A percentile compares a stretch with the other conserved stretches of the same genome.
Conservation (phyloP, 2,113 vertebrate genomes). For the Uria aalge region DNA sequence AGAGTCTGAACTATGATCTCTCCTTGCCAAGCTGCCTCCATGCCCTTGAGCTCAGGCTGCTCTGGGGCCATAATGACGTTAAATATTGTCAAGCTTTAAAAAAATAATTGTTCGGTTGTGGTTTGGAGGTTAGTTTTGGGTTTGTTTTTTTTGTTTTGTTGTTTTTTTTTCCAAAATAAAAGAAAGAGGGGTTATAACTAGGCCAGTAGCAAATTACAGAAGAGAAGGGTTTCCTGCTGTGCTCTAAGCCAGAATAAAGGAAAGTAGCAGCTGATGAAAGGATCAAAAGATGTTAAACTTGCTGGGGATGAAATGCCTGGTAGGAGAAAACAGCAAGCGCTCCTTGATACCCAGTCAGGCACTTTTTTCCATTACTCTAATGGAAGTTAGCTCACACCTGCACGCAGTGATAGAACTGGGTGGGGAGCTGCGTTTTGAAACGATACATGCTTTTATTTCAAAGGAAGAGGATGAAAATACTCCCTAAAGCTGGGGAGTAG, state of each 20-base stretch:
- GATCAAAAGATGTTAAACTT: background rate
- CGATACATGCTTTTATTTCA: rapidly evolving
- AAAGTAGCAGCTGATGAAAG: background rate
- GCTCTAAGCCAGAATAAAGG: background rate
- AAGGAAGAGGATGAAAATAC: background rate
- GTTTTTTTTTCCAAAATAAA: background rate
- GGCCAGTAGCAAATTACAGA: background rate
- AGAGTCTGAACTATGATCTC: rapidly evolving
- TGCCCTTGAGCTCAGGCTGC: background rate
- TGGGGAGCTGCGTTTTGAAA: background rate
- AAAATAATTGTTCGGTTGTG: background rate
- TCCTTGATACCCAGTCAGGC: background rate
- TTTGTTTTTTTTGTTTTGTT: too few species aligned
- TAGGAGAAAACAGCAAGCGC: background rate
- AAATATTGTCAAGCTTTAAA: background rate
- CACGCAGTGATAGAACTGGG: rapidly evolving
- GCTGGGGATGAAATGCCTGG: background rate
- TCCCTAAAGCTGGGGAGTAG: background rate
- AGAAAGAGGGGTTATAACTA: background rate
- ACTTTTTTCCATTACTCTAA: background rate
- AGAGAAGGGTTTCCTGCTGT: background rate
- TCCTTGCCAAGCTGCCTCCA: background rate
- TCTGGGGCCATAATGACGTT: background rate
- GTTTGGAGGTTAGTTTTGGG: background rate
- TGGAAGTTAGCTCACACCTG: background rate